Evolutionary conservation across 2,888 invertebrate genomes (phyloP), one percentile per base, ranked within the genome.

Genomic region (Tetanocera ferruginea): DNA sequence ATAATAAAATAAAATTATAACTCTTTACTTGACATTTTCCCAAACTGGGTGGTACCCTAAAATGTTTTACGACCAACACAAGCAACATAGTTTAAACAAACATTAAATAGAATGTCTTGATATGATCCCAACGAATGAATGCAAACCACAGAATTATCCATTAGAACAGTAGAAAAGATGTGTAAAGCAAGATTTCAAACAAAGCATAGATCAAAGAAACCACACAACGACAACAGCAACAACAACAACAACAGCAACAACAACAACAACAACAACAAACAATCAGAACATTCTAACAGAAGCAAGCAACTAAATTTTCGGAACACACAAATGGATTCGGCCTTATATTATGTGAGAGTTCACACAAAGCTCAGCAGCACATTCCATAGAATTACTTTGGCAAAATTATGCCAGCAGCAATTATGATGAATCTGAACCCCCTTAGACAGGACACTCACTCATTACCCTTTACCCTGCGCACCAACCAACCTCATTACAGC

Each of bases 161-260:
- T 31, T 76, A 76, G 70, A 60, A 17, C n/a, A 79, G 57, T 17
- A 67, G n/a, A 77, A 67, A 25, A 71, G 37, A 64, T 49, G 31
- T 37, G 23, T 17, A 78, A 25, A 51, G 49, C 51, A 23, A 55
- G 37, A 52, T 57, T n/a, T 28, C 14, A n/a, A 34, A 57, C 25
- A 70, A n/a, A 70, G 71, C 62, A 34, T 55, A 31, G 31, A 37
- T 37, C 37, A 67, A 67, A 28, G 57, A 57, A 74, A 66, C 23
- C 23, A 72, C 71, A 67, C 52, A 75, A 55, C 60, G 19, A 52
- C 52, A 19, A 52, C n/a, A 17, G 4, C 52, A 52, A 52, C 17
- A 8, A 52, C 5, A 52, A 52, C 52, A 52, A 52, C 52, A 52
- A 52, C 52, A 11, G 17, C n/a, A 19, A 52, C 52, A 11, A 17